A percentile compares a stretch with the other conserved stretches of the same genome.
These are phyloP conservation scores for Apodemia zela DNA, from an alignment of 2,888 invertebrate genomes.

Conservation along the genomic window DNA sequence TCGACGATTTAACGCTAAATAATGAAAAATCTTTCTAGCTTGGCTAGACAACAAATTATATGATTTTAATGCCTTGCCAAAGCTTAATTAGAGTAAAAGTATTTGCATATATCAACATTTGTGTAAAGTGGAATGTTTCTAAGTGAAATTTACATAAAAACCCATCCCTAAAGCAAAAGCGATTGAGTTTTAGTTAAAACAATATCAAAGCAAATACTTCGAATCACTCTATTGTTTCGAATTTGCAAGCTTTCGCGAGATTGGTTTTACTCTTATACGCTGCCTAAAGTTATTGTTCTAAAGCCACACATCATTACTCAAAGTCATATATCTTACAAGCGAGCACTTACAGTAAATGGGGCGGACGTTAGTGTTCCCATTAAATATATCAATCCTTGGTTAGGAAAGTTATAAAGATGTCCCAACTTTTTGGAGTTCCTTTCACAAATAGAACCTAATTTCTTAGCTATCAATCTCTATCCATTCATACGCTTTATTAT, in stretches of 20 bases:
- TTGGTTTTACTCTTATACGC: slow-evolving; percentile 68
- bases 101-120: not conserved
- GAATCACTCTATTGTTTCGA: slow-evolving; percentile 51
- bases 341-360: slow-evolving; percentile 53
- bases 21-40: not conserved
- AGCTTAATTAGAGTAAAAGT: not conserved
- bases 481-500: too few species aligned
- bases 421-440: slow-evolving; percentile 18
- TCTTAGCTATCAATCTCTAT: too few species aligned
- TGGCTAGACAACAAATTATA: not conserved
- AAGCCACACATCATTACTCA: slow-evolving; percentile 69
- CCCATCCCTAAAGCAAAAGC: not conserved
- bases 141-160: slow-evolving; percentile 9
- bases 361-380: slow-evolving; percentile 57
- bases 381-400: slow-evolving; percentile 46
- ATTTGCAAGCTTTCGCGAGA: slow-evolving; percentile 55
- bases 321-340: slow-evolving; percentile 60
- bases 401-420: slow-evolving; percentile 16
- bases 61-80: not conserved
- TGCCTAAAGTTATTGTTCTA: slow-evolving; percentile 69
- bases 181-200: slow-evolving; percentile 11
- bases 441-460: too few species aligned
- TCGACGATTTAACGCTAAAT: too few species aligned
- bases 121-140: not conserved
- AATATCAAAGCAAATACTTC: slow-evolving; percentile 30